These are phyloP conservation scores for Drosophila saltans DNA, from an alignment of 1,140 invertebrate species.

Conservation along the genomic window DNA sequence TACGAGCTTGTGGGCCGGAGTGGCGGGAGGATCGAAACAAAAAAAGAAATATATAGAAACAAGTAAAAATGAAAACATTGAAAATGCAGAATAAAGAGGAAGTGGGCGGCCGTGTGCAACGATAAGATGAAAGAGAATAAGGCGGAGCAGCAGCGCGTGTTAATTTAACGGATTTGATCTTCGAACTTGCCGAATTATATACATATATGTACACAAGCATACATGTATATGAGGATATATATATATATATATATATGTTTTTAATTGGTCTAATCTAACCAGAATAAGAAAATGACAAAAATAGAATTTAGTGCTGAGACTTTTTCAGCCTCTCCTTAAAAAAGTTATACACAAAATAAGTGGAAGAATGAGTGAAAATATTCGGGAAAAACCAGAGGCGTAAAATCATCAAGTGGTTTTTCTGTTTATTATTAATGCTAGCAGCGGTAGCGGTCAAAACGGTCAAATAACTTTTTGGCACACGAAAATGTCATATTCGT, in stretches of 20 bases:
- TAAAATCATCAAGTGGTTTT: conserved; percentile 24
- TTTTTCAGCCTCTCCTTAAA: conserved; percentile 24
- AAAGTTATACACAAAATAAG: conserved; percentile 30
- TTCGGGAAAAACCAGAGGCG: not conserved
- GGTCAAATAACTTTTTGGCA: conserved; percentile 46
- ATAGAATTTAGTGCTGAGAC: conserved; percentile 15
- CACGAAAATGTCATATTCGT: conserved; percentile 31
- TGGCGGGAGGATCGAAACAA: conserved; percentile 22
- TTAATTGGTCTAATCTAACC: conserved; percentile 69
- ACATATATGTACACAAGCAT: conserved; percentile 15
- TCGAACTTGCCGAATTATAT: conserved; percentile 40
- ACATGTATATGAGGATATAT: not conserved
- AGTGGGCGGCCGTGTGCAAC: conserved; percentile 7
- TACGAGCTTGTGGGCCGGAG: conserved; percentile 20
- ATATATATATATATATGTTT: conserved; percentile 35
- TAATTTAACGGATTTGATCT: conserved; percentile 64
- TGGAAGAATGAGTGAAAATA: not conserved
- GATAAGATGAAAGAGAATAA: not conserved
- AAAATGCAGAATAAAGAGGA: conserved; percentile 3
- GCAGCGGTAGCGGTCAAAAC: conserved; percentile 63
- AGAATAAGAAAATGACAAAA: conserved; percentile 30
- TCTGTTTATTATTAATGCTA: conserved; percentile 27
- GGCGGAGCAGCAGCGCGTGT: conserved; percentile 25
- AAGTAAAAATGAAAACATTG: conserved; percentile 13
- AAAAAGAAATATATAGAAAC: conserved; percentile 27